Evolutionary conservation across 2,113 vertebrate species (phyloP).

Genomic region (Triplophysa dalaica): DNA sequence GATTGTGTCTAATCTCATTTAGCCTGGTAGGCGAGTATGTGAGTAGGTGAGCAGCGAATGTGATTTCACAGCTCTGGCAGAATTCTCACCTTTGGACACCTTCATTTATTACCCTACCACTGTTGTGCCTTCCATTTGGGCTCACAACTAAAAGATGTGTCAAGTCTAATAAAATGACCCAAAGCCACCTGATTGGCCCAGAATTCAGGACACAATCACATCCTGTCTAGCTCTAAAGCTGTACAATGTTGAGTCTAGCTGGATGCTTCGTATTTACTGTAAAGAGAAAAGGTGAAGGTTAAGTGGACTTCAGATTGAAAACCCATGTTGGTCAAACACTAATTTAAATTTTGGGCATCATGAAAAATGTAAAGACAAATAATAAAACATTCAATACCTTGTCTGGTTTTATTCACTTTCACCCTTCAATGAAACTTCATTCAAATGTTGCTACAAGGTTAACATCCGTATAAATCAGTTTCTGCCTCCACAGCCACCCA

Average conservation of each 20-base stretch:
- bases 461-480: too few relatives aligned
- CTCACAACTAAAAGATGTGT: neutral
- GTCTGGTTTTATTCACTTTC: neutral
- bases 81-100: neutral
- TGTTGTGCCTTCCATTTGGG: neutral
- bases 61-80: neutral
- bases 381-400: neutral
- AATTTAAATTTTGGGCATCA: too few relatives aligned
- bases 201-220: neutral
- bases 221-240: neutral
- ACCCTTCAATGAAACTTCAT: neutral
- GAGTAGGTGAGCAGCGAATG: neutral
- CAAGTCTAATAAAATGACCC: neutral
- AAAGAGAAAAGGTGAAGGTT: too few relatives aligned
- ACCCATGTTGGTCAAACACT: too few relatives aligned
- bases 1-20: neutral
- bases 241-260: neutral
- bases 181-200: neutral
- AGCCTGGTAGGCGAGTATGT: too few relatives aligned
- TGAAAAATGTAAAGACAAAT: neutral
- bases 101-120: neutral
- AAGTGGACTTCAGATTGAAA: too few relatives aligned
- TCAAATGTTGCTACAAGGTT: neutral
- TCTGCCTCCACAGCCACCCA: conserved; percentile 76
- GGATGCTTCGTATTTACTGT: too few relatives aligned